Base-by-base conservation (phyloP, 2,113 vertebrate species). In the Prolemur simus region DNA sequence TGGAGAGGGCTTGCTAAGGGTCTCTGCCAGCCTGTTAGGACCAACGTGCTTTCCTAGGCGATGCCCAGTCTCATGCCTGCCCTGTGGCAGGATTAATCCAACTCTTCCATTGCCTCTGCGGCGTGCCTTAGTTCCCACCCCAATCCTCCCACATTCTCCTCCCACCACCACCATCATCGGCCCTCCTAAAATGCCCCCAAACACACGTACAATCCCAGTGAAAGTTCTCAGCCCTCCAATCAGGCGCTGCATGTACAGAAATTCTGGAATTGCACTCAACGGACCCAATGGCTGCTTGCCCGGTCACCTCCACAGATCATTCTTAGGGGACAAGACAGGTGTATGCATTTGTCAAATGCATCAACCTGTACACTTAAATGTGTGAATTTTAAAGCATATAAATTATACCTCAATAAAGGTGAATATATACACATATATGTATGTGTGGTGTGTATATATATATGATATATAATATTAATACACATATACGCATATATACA, bases 381-480 rank as follows among this genome's bases (percentile, higher is more conserved):
- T 10, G 60, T 81, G 45, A 86, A 73, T 87, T 78, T 91, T 81
- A 88, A 84, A 88, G 49, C 12, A 77, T 71, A 47, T 86, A 78
- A 77, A 45, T 64, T 71, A 86, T 23, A 56, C 4, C 25, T 49
- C 45, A 76, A 77, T 42, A 91, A 85, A 76, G 77, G 34, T 86
- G 42, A 93, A 63, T 29, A 21, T 73, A 9, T 34, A 15, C 58
- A 42, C 14, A 10, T 37, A 3, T 63, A 4, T 66, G 11, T 71
- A 9, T 45, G 12, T 64, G 37, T 66, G 8, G 12, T 76, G 2
- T 63, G 69, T 78, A 5, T 42, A 25, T 32, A 42, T 29, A 29
- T 74, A 74, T 91, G 20, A 32, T 37, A 68, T 68, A 73, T 58
- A 58, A 54, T 45, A 4, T 45, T 27, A 71, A 63, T n/a, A 76